A percentile compares a stretch with the other conserved stretches of the same genome.
phyloP scores from a whole-genome alignment of 2,888 invertebrate genomes.

The Eubasilissa splendida region DNA sequence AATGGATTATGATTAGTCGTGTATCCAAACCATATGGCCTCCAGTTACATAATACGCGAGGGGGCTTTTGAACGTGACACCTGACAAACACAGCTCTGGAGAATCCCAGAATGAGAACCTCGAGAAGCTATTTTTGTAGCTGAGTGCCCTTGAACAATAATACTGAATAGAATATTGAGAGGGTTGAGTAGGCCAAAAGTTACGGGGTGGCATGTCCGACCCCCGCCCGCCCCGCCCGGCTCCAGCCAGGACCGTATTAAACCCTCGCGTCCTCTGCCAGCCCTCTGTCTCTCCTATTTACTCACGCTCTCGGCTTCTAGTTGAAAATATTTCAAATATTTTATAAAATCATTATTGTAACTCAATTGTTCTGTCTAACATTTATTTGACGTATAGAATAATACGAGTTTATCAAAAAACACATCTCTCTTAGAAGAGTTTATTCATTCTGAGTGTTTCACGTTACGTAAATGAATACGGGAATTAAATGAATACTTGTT shows the following conservation, averaged over 20 bases:
- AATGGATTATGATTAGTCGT: constrained; percentile 9
- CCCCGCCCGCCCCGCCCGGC: constrained; percentile 24
- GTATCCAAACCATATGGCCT: neutral
- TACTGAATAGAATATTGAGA: constrained; percentile 52
- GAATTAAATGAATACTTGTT: too few relatives aligned
- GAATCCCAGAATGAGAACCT: constrained; percentile 10
- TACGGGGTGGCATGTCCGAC: constrained; percentile 41
- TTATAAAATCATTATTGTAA: constrained; percentile 21
- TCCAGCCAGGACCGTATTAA: neutral
- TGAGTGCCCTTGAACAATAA: constrained; percentile 50
- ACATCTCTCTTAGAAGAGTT: too few relatives aligned
- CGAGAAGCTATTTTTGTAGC: constrained; percentile 45
- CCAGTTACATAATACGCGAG: neutral
- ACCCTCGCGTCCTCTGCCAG: constrained; percentile 10
- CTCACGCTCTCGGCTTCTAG: constrained; percentile 22
- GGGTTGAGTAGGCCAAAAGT: constrained; percentile 44
- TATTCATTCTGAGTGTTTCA: too few relatives aligned
- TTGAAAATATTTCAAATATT: constrained; percentile 12
- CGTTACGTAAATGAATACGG: too few relatives aligned
- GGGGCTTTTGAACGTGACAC: constrained; percentile 19
- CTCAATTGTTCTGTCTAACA: neutral
- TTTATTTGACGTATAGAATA: neutral
- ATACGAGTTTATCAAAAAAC: neutral
- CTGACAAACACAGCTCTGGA: constrained; percentile 18
- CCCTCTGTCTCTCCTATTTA: constrained; percentile 25